Evolutionary conservation across 1,140 invertebrate species (phyloP), one percentile per base, ranked within the genome.

Genomic region (Solen grandis): DNA sequence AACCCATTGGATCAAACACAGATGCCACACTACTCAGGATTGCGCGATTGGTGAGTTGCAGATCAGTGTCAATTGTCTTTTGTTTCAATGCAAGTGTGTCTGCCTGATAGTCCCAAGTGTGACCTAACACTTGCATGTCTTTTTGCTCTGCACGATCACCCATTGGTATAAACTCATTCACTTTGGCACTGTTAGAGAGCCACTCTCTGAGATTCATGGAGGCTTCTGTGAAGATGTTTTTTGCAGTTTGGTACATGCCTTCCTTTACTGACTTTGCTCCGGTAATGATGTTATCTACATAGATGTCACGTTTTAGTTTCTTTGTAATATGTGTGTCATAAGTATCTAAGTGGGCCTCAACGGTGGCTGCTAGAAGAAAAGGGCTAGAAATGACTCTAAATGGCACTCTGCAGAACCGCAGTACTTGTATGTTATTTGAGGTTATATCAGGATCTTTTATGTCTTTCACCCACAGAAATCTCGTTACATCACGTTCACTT

Each of bases 11-110:
- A 59, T 59, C 70, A 31, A 68, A 81, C 10, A 57, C 25, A 1
- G 52, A 41, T 1, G 72, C 72, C 10, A 76, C 36, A 22, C 13
- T 35, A 41, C 76, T 38, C 0, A 82, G 65, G 41, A 76, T n/a
- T 46, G 29, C 41, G 54, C 55, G 36, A 33, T 82, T 76, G 3
- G 80, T 76, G n/a, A 33, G 13, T 27, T 70, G n/a, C 19, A 25
- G 13, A 14, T 19, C 13, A 13, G 25, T 19, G 13, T 5, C 41
- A 16, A 10, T 46, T 1, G 10, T 1, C 2, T 50, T 38, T 50
- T 41, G n/a, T 38, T 68, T 68, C 22, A 41, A 5, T 33, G 63
- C 33, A 22, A 41, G 8, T 33, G 33, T 33, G 13, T 68, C 63
- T 13, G 10, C 22, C 22, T 59, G n/a, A 13, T 22, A 10, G 29